Conservation (phyloP, 2,797 vertebrate species). For the Luscinia megarhynchos region DNA sequence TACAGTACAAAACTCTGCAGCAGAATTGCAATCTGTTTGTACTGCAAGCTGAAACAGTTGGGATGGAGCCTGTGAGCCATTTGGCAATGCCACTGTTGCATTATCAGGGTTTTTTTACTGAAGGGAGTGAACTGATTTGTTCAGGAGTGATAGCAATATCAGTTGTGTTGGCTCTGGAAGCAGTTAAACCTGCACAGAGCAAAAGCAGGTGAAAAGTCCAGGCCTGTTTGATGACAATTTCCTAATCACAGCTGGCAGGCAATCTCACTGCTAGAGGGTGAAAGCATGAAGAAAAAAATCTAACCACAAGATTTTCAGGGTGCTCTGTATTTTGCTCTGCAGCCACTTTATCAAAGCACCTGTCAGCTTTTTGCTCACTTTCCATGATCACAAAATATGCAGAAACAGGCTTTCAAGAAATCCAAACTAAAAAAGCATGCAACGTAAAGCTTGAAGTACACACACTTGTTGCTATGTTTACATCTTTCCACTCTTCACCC, state of each 20-base stretch:
- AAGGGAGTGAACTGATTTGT: neutral
- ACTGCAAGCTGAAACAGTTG: neutral
- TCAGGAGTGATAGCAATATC: neutral
- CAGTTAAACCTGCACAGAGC: constrained; percentile 15
- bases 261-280: neutral
- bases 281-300: neutral
- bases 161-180: constrained; percentile 22
- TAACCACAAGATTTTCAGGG: neutral
- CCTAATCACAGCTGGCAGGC: neutral
- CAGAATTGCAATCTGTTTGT: neutral
- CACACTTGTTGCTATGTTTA: neutral
- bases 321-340: neutral
- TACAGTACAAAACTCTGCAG: neutral
- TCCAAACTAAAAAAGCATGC: neutral
- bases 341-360: neutral
- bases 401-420: neutral
- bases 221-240: constrained; percentile 1
- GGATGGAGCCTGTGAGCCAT: neutral
- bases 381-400: neutral
- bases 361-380: neutral
- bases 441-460: neutral
- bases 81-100: neutral
- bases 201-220: neutral
- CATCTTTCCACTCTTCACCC: neutral
- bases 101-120: neutral